Evolutionary conservation across 37 sponge, comb jelly and placozoan species (phyloP), one percentile per base, ranked within the genome.

Genomic region (Cladorhizidae sp.): DNA sequence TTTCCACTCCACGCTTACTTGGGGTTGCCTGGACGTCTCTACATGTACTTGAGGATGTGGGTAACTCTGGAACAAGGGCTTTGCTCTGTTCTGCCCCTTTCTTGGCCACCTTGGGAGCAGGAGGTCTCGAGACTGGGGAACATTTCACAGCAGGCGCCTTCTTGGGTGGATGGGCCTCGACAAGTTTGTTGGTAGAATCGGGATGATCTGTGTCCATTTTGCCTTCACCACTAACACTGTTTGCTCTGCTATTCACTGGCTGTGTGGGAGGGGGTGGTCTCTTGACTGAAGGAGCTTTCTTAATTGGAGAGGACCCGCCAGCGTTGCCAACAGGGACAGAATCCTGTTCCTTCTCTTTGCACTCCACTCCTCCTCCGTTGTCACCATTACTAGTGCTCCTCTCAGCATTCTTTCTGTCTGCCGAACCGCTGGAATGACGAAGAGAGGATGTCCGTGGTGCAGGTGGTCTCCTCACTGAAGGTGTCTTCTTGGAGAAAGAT

Each of bases 241-340:
- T 12, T 15, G 28, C 25, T 29, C 12, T 29, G 12, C 62, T 61
- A 36, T 61, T 61, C 28, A 65, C 57, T 37, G 71, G n/a, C 3
- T 68, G 80, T 45, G 49, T 79, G 40, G 83, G 67, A 41, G 83
- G 74, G 6, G 59, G 76, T 38, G 73, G 58, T 56, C 68, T 65
- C 67, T 78, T 65, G 20, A 32, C 26, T 33, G 74, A 18, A 41
- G 55, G 35, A 54, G 67, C 43, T 28, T 49, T 43, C 42, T 40
- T 65, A 23, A 65, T 36, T 21, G 67, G 79, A 43, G 51, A 40
- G 33, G 42, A 6, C 22, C 23, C 20, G 20, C 1, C 31, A 65
- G 42, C 12, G 29, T 40, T 15, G 17, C 1, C 63, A 35, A 12
- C 63, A 74, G 3, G 38, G 20, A 32, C 68, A 6, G 68, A 18